Base-by-base conservation (phyloP, 2,797 vertebrate genomes). In the Hoplostethus atlanticus region DNA sequence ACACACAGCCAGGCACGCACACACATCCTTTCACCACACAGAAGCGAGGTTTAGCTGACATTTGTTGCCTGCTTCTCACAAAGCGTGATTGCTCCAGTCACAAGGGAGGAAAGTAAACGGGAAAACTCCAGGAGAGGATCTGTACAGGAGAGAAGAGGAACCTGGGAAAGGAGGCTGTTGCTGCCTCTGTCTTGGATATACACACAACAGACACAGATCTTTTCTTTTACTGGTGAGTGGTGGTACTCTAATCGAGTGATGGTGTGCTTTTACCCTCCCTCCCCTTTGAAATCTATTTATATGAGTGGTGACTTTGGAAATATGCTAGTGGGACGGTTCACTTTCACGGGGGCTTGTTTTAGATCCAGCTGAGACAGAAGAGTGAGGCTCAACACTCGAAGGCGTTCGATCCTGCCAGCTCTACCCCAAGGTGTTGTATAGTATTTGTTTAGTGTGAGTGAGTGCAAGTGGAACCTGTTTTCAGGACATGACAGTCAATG, bases 231-330 rank as follows among this genome's bases (percentile, higher is more conserved):
- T 2, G 80, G 87, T 90, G 66, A 90, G 87, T 87, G 48, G 44
- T 80, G 12, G 38, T 44, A 30, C 59, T 68, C 52, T 28, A 12
- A 36, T 40, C 5, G 9, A 17, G 46, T 57, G 52, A 48, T 40
- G 51, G 38, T 64, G 44, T 66, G 28, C 46, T 31, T 42, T 63
- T 34, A 28, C 30, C 38, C 13, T 38, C 25, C 10, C 55, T 52
- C 31, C 17, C 25, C 28, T 50, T 50, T n/a, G 5, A 51, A 58
- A 44, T 84, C 84, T 87, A 81, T 89, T 88, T 77, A 84, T 85
- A 85, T n/a, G 54, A 75, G 17, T 3, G 7, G 54, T 70, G 78
- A 70, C 85, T 90, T 80, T 65, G 0, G 36, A 87, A 79, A 51
- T 72, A 77, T 83, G 80, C 66, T 5, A 1, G 56, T 8, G 11